A percentile compares a stretch with the other conserved stretches of the same genome.
These are phyloP conservation scores for Tetraodon nigroviridis DNA, from an alignment of 2,113 vertebrate species.

Conservation along the genomic window DNA sequence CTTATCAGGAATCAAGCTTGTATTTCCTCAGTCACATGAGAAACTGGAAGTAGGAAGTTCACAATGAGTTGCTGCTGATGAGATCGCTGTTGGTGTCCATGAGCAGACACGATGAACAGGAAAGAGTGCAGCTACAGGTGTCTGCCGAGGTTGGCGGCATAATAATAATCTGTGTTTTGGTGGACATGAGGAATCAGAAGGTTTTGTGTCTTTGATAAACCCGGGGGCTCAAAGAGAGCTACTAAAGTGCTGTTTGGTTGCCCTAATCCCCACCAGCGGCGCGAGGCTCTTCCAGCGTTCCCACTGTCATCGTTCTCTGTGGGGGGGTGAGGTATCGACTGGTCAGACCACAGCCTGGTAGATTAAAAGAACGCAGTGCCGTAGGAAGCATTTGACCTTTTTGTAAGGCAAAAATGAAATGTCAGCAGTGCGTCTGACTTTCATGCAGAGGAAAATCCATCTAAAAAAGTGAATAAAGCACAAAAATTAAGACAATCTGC, in stretches of 20 bases:
- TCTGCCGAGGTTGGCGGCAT: not conserved
- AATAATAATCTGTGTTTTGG: too few species aligned
- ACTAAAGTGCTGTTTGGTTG: constrained; percentile 6
- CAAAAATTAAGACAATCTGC: too few species aligned
- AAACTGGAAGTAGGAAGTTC: constrained; percentile 5
- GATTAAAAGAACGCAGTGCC: not conserved
- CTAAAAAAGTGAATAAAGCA: too few species aligned
- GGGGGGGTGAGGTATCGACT: not conserved
- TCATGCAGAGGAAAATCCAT: too few species aligned
- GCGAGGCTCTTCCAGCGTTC: not conserved
- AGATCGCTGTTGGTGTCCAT: constrained; percentile 43
- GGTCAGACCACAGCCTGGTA: not conserved
- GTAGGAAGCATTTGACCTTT: not conserved
- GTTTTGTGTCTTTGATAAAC: constrained; percentile 2
- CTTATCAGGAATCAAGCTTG: too few species aligned
- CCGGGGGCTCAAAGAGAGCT: constrained; percentile 1
- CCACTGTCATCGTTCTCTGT: not conserved
- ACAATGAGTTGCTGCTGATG: constrained; percentile 56
- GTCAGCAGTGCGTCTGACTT: too few species aligned
- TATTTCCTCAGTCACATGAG: too few species aligned
- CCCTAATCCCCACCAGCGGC: too few species aligned
- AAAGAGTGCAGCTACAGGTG: constrained; percentile 26
- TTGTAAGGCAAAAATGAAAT: too few species aligned
- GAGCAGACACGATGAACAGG: constrained; percentile 30
- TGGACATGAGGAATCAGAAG: too few species aligned